Evolutionary conservation across 2,797 vertebrate genomes (phyloP).

Genomic region (Oreonectes daqikongensis): DNA sequence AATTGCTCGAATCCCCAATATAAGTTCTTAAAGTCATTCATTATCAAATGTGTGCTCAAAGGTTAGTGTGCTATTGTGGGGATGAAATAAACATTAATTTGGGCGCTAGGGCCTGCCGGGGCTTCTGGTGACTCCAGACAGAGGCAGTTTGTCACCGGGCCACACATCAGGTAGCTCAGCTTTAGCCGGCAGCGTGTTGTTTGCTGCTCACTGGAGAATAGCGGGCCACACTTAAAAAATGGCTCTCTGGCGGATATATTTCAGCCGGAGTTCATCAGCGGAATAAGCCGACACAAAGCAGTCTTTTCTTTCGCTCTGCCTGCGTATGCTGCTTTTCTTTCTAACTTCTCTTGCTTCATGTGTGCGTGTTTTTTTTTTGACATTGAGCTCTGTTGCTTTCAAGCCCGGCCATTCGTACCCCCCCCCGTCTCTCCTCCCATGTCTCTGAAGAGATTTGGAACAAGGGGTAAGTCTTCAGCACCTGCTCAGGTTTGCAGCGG

Average conservation of each 20-base stretch:
- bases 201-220: constrained; percentile 70
- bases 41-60: constrained; percentile 80
- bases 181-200: constrained; percentile 69
- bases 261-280: constrained; percentile 62
- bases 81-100: constrained; percentile 78
- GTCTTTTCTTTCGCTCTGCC: constrained; percentile 56
- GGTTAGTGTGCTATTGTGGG: constrained; percentile 72
- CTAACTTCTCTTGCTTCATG: constrained; percentile 51
- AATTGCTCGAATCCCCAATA: constrained; percentile 66
- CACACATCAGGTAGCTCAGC: constrained; percentile 70
- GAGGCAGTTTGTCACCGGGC: constrained; percentile 75
- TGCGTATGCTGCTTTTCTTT: constrained; percentile 56
- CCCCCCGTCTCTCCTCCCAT: constrained; percentile 21
- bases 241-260: constrained; percentile 60
- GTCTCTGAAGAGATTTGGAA: constrained; percentile 56
- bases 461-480: constrained; percentile 61
- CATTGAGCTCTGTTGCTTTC: constrained; percentile 60
- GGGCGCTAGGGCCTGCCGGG: constrained; percentile 63
- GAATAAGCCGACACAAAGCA: constrained; percentile 60
- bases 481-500: constrained; percentile 66
- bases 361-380: constrained; percentile 51
- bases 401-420: constrained; percentile 4
- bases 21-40: constrained; percentile 69
- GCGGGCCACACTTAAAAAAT: constrained; percentile 66
- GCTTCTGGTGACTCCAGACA: constrained; percentile 69